Evolutionary conservation across 2,797 vertebrate genomes (phyloP), one percentile per base, ranked within the genome.

Genomic region (Anguilla pacifica): DNA sequence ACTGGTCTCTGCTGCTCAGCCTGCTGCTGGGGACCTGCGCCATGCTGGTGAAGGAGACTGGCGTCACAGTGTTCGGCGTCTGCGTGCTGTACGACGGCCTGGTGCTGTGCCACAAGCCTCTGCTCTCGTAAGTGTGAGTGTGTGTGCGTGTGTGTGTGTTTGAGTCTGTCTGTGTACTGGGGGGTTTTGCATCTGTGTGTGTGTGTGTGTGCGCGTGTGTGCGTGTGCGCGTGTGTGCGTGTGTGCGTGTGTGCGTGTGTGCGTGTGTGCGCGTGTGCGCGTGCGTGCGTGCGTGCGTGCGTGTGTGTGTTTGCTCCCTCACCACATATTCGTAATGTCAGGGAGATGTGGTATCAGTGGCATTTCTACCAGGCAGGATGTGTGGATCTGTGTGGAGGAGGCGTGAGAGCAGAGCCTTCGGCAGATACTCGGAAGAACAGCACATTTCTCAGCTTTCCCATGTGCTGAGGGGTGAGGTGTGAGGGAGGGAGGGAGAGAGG

Each of bases 31-130:
- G 98, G 61, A 98, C 98, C 1, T 97, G 97, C 55, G 98, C 98
- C 89, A 99, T 99, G 98, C 95, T 99, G 94, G 98, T 99, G 84
- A 99, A 99, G 89, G 98, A 99, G 94, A 99, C 98, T 0, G 98
- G 98, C 82, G 89, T 99, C 94, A 99, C 98, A 0, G 97, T 98
- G 90, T 98, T 99, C 17, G 98, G 97, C 1, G 98, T 99, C 85
- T 99, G 98, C 86, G 89, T 98, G 87, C 93, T 98, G 19, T 99
- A 99, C 67, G 98, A 99, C 53, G 95, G 97, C 89, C 97, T 99
- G 92, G 97, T 97, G 88, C 93, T 98, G 28, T 97, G 97, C 91
- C 96, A 92, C 91, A 95, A 93, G 57, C 96, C 96, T 59, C 93
- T 97, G 53, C 86, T 94, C 91, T 43, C 91, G 98, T 99, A 95